A percentile compares a stretch with the other conserved stretches of the same genome.
Evolutionary conservation across 2,888 invertebrate species (phyloP).

Genomic region (Ophonus ardosiacus): DNA sequence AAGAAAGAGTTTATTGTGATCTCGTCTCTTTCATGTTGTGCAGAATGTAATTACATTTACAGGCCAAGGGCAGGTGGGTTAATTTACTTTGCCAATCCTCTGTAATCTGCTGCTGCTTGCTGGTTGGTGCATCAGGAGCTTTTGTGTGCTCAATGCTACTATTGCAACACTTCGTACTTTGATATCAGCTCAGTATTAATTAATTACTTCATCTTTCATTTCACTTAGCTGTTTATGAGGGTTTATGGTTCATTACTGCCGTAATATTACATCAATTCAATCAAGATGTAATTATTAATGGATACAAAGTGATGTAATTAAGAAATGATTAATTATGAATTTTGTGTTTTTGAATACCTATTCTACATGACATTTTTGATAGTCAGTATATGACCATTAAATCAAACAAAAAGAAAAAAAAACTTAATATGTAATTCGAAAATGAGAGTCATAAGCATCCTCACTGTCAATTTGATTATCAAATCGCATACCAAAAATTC

Average conservation of each 20-base stretch:
- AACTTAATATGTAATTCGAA: no score
- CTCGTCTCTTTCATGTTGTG: not conserved
- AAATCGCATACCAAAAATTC: no score
- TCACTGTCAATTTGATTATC: no score
- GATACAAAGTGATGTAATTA: not conserved
- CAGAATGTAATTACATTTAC: conserved; percentile 54
- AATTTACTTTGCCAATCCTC: conserved; percentile 53
- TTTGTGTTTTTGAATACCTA: not conserved
- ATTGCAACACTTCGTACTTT: conserved; percentile 19
- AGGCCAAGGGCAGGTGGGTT: conserved; percentile 48
- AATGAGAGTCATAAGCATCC: no score
- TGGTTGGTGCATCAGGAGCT: conserved; percentile 38
- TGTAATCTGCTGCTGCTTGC: conserved; percentile 47
- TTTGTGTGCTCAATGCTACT: not conserved
- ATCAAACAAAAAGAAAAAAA: no score
- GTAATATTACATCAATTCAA: not conserved
- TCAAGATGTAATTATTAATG: not conserved
- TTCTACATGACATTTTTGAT: no score
- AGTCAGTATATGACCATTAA: no score
- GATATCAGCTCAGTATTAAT: conserved; percentile 16
- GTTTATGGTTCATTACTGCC: conserved; percentile 1
- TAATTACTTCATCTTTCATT: conserved; percentile 28
- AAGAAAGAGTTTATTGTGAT: conserved; percentile 4
- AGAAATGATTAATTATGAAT: not conserved
- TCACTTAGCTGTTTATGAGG: conserved; percentile 6